phyloP scores from a whole-genome alignment of 2,888 invertebrate genomes.

The Nowickia ferox region DNA sequence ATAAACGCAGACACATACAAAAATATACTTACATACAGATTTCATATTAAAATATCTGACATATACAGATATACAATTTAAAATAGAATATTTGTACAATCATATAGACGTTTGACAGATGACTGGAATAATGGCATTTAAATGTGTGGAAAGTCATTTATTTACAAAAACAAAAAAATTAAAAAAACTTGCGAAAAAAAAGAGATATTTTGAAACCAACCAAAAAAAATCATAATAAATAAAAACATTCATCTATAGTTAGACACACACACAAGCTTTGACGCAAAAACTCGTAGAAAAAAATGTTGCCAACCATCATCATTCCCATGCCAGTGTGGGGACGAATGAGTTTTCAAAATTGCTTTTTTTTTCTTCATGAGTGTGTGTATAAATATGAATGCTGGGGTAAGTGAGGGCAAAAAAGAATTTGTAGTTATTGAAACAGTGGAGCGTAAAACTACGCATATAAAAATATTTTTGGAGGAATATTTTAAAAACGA shows the following conservation, averaged over 20 bases:
- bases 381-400: neutral
- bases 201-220: conserved; percentile 5
- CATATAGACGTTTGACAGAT: conserved; percentile 70
- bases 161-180: conserved; percentile 45
- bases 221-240: conserved; percentile 44
- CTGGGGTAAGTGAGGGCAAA: neutral
- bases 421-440: neutral
- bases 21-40: neutral
- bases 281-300: neutral
- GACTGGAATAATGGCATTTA: conserved; percentile 72
- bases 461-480: too few species aligned
- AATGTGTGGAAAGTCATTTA: conserved; percentile 72
- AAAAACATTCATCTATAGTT: conserved; percentile 22
- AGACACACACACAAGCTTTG: too few species aligned
- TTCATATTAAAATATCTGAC: conserved; percentile 38
- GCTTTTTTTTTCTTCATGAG: neutral
- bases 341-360: conserved; percentile 16
- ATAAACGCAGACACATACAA: neutral
- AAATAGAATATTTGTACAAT: conserved; percentile 64
- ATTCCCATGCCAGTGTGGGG: neutral
- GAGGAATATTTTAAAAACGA: too few species aligned
- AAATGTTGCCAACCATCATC: conserved; percentile 18
- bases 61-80: conserved; percentile 19
- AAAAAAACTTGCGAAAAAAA: conserved; percentile 13
- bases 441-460: neutral